Evolutionary conservation across 2,113 vertebrate species (phyloP).

Genomic region (Tursiops truncatus): DNA sequence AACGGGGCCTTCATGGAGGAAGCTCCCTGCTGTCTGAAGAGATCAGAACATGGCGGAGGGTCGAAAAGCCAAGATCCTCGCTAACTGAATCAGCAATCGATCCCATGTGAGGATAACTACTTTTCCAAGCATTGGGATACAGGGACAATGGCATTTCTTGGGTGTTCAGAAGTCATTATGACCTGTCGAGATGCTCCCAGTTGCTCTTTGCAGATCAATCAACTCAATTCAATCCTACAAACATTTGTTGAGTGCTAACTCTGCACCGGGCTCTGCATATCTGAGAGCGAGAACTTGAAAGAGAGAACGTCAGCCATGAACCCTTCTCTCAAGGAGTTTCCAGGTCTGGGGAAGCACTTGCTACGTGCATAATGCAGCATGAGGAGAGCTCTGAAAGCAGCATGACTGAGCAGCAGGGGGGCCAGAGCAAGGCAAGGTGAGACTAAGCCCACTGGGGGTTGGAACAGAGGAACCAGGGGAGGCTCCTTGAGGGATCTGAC

Average conservation of each 20-base stretch:
- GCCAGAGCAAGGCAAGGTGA: neutral
- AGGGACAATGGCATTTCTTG: neutral
- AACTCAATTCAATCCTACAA: neutral
- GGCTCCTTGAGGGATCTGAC: neutral
- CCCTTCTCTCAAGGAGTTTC: neutral
- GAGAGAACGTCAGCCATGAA: rapidly evolving
- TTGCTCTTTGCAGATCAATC: neutral
- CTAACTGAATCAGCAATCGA: neutral
- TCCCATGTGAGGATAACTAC: neutral
- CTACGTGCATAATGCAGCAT: rapidly evolving
- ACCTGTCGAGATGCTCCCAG: neutral
- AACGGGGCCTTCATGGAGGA: neutral
- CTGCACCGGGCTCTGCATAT: neutral
- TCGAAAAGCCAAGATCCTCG: neutral
- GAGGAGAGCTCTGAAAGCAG: neutral
- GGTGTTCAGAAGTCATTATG: neutral
- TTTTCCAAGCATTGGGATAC: neutral
- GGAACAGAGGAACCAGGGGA: neutral
- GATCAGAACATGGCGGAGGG: neutral
- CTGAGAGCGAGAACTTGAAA: neutral
- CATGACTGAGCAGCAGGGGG: rapidly evolving
- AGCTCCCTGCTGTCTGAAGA: neutral
- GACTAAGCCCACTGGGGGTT: too few relatives aligned
- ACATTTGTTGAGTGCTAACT: neutral
- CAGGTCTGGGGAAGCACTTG: neutral